Evolutionary conservation across 1,140 invertebrate genomes (phyloP).

Genomic region (Ceratitis capitata): DNA sequence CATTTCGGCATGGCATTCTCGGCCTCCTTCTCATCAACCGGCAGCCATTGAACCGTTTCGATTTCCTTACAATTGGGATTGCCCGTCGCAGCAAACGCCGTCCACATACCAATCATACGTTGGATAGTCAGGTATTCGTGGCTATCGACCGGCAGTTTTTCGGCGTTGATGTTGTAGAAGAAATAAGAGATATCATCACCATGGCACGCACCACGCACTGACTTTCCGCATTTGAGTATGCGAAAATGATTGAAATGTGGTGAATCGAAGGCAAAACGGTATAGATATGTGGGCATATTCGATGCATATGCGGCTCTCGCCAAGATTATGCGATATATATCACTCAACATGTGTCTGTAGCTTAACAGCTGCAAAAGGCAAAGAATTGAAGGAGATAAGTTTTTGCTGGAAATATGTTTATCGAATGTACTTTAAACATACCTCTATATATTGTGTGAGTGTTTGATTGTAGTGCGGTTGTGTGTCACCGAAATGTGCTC

Average conservation of each 20-base stretch:
- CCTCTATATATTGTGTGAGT: not conserved
- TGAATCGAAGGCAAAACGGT: constrained; percentile 64
- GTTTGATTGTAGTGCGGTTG: constrained; percentile 47
- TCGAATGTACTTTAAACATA: not conserved
- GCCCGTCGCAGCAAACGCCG: constrained; percentile 61
- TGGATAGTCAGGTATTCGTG: constrained; percentile 61
- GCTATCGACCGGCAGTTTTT: constrained; percentile 46
- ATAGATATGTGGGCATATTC: constrained; percentile 64
- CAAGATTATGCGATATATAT: constrained; percentile 57
- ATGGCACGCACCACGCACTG: constrained; percentile 66
- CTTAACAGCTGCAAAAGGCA: constrained; percentile 56
- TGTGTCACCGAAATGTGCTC: constrained; percentile 52
- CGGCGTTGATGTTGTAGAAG: constrained; percentile 64
- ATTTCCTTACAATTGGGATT: constrained; percentile 55
- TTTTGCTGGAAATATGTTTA: not conserved
- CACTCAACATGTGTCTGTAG: constrained; percentile 63
- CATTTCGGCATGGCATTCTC: constrained; percentile 48
- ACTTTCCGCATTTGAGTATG: constrained; percentile 56
- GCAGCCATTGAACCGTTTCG: constrained; percentile 47
- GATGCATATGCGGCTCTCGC: constrained; percentile 54
- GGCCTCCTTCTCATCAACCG: constrained; percentile 38
- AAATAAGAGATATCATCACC: constrained; percentile 73
- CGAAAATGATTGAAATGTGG: constrained; percentile 56
- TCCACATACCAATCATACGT: constrained; percentile 64
- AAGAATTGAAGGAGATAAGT: not conserved